Base-by-base conservation (phyloP, 2,797 vertebrate genomes). In the Pelochelys cantorii region DNA sequence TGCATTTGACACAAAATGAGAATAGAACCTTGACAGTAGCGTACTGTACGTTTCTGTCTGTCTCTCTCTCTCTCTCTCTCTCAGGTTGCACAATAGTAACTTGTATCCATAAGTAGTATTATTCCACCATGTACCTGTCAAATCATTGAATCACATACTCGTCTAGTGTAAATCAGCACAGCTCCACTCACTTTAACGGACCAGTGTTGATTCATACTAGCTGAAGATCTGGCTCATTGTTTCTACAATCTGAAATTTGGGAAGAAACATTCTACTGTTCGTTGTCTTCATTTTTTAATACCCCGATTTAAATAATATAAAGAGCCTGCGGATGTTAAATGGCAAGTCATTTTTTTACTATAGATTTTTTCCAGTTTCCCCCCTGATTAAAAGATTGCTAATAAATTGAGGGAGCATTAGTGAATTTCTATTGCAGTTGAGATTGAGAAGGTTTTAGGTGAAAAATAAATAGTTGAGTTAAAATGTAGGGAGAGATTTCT, bases 21-120 rank as follows among this genome's bases (percentile, higher is more conserved):
- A 13, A 20, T 25, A 5, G 62, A 60, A 5, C 29, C 11, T 60
- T 48, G 37, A 25, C 13, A 2, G 5, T 3, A 54, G 0, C 59
- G 18, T 53, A 56, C n/a, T 89, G 71, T 29, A 48, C 7, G 42
- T 48, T 48, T 42, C 42, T 48, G 42, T 48, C 42, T 48, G 42
- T 48, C 42, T 62, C 59, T 15, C 81, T 57, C 25, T 60, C 15
- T 65, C 62, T 20, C 87, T 59, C 25, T 60, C 6, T 7, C 17
- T 25, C 34, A 8, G 13, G 14, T 34, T 34, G 9, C 11, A 29
- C 62, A 71, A 4, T 0, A 80, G 10, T 17, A 14, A 42, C 84
- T 74, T 4, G 31, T 2, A 3, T 1, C 0, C 23, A 57, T 1
- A 42, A 52, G 0, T 6, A 75, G 22, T 7, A 4, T 11, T 75